phyloP scores from a whole-genome alignment of 1,140 invertebrate species.

The Pararge aegeria region DNA sequence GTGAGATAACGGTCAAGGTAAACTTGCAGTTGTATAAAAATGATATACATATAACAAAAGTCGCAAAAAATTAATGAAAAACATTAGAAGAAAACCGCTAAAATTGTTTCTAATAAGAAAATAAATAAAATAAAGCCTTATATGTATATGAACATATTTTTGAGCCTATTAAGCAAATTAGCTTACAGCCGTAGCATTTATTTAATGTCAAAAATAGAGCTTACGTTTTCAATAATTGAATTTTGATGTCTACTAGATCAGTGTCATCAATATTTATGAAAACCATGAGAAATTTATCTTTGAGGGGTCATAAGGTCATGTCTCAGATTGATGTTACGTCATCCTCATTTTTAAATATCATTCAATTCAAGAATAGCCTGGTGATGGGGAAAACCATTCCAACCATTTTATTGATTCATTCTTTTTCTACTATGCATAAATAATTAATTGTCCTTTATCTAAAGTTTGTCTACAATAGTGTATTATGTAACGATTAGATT shows the following conservation, averaged over 20 bases:
- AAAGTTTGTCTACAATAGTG: too few relatives aligned
- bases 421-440: neutral
- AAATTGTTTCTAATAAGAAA: too few relatives aligned
- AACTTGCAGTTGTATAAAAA: too few relatives aligned
- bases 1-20: too few relatives aligned
- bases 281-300: constrained; percentile 24
- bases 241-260: constrained; percentile 24
- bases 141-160: too few relatives aligned
- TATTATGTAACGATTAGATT: too few relatives aligned
- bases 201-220: constrained; percentile 18
- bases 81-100: too few relatives aligned
- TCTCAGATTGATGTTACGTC: constrained; percentile 38
- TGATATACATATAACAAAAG: too few relatives aligned
- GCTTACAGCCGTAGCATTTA: neutral
- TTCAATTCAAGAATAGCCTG: constrained; percentile 28
- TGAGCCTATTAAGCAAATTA: neutral
- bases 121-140: too few relatives aligned
- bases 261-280: constrained; percentile 26
- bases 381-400: constrained; percentile 26
- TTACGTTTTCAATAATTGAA: constrained; percentile 20
- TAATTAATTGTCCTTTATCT: constrained; percentile 5
- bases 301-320: constrained; percentile 52
- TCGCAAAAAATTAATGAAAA: too few relatives aligned
- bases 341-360: constrained; percentile 41
- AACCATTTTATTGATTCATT: constrained; percentile 20